Base-by-base conservation (phyloP, 2,113 vertebrate genomes). In the Thunnus thynnus region DNA sequence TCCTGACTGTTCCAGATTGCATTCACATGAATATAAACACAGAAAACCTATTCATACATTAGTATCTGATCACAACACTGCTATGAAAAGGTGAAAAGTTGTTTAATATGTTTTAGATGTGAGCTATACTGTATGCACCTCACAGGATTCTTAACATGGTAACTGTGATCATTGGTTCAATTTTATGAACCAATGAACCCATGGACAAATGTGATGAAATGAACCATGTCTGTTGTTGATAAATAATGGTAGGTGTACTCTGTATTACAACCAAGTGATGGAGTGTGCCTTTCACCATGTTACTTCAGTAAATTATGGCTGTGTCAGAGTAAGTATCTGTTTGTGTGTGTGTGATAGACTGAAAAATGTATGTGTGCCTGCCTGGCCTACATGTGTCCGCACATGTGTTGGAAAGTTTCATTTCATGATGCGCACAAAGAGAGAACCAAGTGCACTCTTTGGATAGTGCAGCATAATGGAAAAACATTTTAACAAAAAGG, bases 111-210 rank as follows among this genome's bases (percentile, higher is more conserved):
- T 50, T 36, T 65, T 30, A 55, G 47, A 52, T 48, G 36, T 17
- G 58, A 78, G 30, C 70, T 65, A 6, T 3, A 64, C 55, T 51
- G 55, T 56, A 13, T 69, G 56, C 51, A 22, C 52, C 65, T 71
- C 27, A 0, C 0, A 11, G 36, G 36, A n/a, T 20, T 63, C 65
- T 83, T 27, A 68, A 78, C 18, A 25, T 32, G 51, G 72, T 44
- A 60, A 64, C 54, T 41, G 25, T 57, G 51, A 78, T 73, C 46
- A 77, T 10, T 41, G 3, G 22, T 57, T 68, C 76, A 86, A 70
- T 80, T 41, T 81, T 46, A 83, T 62, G 54, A 78, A 52, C 17
- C 51, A 63, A n/a, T 81, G 63, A 73, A 81, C 48, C 72, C 62
- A 30, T 12, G 55, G 47, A 58, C 13, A 70, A 27, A 60, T 67